Percentiles rank a stretch among this genome's conserved stretches.
phyloP scores from a whole-genome alignment of 2,888 invertebrate species.

The Metallyticus violacea region DNA sequence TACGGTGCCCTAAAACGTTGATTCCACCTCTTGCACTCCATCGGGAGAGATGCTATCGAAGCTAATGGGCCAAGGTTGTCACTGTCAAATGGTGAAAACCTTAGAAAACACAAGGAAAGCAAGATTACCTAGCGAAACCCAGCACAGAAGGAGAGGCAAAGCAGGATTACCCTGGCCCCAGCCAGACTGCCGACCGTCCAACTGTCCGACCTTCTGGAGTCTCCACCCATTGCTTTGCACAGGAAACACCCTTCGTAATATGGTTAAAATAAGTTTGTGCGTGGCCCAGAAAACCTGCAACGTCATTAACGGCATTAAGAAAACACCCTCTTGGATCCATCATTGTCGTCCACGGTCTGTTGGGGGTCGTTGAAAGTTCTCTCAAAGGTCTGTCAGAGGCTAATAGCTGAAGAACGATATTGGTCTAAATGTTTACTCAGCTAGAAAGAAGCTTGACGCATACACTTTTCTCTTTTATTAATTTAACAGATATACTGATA shows the following conservation, averaged over 20 bases:
- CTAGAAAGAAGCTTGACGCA: too few species aligned
- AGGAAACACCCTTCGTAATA: background rate
- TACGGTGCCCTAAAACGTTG: too few species aligned
- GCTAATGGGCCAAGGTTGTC: slow-evolving; percentile 1
- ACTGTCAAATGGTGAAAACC: background rate
- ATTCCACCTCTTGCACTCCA: background rate
- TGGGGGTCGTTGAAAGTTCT: too few species aligned
- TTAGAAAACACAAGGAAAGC: background rate
- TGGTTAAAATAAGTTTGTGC: background rate
- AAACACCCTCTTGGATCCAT: background rate
- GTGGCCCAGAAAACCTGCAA: background rate
- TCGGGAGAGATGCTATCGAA: background rate
- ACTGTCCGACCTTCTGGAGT: background rate
- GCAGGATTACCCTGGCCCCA: background rate
- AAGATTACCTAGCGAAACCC: background rate
- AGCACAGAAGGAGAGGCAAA: background rate
- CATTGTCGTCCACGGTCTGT: background rate
- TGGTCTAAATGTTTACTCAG: too few species aligned
- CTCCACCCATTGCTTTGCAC: background rate
- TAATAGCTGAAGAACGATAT: too few species aligned
- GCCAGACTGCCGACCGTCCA: background rate
- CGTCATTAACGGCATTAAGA: background rate
- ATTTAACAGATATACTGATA: too few species aligned
- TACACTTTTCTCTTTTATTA: too few species aligned
- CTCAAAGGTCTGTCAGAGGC: too few species aligned